Percentiles rank a stretch among this genome's conserved stretches.
These are phyloP conservation scores for Chloropsis hardwickii DNA, from an alignment of 2,113 vertebrate species.

Conservation along the genomic window DNA sequence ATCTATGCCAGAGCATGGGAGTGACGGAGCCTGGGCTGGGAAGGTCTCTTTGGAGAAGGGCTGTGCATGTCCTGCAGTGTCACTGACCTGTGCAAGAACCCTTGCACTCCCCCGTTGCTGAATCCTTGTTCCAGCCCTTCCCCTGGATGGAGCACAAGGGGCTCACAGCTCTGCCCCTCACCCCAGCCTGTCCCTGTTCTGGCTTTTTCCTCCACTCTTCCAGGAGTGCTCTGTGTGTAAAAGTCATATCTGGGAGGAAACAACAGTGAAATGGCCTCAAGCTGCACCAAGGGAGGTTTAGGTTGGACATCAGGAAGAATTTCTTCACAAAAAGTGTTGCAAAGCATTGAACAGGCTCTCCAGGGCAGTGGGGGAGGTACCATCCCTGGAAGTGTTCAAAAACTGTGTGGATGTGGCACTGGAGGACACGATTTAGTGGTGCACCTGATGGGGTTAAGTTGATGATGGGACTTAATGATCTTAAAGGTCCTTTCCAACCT, in stretches of 20 bases:
- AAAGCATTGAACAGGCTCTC: not conserved
- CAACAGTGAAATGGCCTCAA: not conserved
- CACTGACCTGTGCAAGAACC: too few relatives aligned
- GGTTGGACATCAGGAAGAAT: not conserved
- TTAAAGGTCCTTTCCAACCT: not conserved
- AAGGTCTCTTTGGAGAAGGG: not conserved
- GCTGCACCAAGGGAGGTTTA: not conserved
- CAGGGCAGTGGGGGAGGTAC: too few relatives aligned
- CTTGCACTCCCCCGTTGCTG: rapidly evolving
- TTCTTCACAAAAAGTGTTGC: not conserved
- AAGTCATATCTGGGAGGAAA: not conserved
- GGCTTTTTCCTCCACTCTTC: not conserved
- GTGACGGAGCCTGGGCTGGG: not conserved
- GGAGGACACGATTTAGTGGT: not conserved
- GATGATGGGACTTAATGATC: not conserved
- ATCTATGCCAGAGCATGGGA: not conserved
- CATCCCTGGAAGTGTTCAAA: not conserved
- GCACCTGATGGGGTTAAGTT: not conserved
- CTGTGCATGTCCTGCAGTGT: not conserved
- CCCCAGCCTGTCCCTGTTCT: rapidly evolving
- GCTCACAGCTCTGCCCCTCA: rapidly evolving
- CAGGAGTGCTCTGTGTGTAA: not conserved
- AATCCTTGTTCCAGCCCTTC: not conserved
- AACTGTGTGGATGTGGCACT: not conserved
- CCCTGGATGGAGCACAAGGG: rapidly evolving